Percentiles rank a stretch among this genome's conserved stretches.
These are phyloP conservation scores for Aurelia sp. DNA, from an alignment of 30 jellyfish, hydroid and myxozoan genomes.

Conservation along the genomic window DNA sequence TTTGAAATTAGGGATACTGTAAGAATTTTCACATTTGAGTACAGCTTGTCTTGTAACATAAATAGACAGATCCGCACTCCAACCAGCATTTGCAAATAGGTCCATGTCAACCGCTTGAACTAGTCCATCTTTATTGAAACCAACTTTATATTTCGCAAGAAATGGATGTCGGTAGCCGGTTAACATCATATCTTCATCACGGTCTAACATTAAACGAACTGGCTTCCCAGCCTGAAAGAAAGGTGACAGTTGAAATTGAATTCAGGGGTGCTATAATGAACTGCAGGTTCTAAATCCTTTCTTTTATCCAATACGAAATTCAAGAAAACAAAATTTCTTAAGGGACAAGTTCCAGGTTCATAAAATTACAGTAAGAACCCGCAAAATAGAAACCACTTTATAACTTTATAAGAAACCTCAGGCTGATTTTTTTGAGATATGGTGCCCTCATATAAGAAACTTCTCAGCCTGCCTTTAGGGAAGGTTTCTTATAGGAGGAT, in stretches of 20 bases:
- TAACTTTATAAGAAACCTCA: too few species aligned
- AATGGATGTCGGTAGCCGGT: conserved; percentile 43
- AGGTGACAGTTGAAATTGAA: background rate
- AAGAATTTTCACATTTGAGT: background rate
- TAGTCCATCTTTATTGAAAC: conserved; percentile 39
- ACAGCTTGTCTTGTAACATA: background rate
- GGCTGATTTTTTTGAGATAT: too few species aligned
- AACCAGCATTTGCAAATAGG: conserved; percentile 34
- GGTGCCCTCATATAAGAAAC: too few species aligned
- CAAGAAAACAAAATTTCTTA: too few species aligned
- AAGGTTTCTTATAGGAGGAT: too few species aligned
- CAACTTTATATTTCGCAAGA: conserved; percentile 45
- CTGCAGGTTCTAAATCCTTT: too few species aligned
- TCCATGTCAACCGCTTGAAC: conserved; percentile 9
- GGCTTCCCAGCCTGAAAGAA: conserved; percentile 22
- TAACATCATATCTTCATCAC: conserved; percentile 39
- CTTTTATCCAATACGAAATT: too few species aligned
- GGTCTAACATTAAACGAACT: conserved; percentile 31
- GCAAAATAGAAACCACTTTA: too few species aligned
- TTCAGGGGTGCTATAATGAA: background rate
- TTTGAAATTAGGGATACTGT: conserved; percentile 18
- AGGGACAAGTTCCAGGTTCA: too few species aligned
- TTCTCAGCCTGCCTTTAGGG: too few species aligned
- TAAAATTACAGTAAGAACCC: too few species aligned
- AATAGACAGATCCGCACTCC: conserved; percentile 40